These are phyloP conservation scores for Drosophila affinis DNA, from an alignment of 2,888 invertebrate species.

Conservation along the genomic window DNA sequence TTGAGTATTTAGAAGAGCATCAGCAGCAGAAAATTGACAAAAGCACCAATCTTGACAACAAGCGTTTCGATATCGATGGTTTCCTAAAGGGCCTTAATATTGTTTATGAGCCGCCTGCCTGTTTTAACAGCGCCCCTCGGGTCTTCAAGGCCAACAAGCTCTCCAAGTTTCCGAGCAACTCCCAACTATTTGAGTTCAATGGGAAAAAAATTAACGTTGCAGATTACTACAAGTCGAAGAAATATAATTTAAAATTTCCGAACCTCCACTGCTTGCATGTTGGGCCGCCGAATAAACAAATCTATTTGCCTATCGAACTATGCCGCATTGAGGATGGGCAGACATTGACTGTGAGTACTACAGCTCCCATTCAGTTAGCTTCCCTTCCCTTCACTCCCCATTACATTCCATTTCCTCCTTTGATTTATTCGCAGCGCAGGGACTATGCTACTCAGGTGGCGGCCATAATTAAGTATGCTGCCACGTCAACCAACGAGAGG, in stretches of 20 bases:
- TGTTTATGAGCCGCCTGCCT: constrained; percentile 73
- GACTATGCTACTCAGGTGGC: constrained; percentile 92
- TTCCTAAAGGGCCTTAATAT: constrained; percentile 73
- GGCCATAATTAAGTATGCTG: constrained; percentile 93
- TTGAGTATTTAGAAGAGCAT: constrained; percentile 84
- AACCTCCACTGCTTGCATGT: constrained; percentile 94
- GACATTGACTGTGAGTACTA: constrained; percentile 84
- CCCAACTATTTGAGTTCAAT: constrained; percentile 81
- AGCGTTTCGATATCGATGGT: constrained; percentile 11
- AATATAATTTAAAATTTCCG: constrained; percentile 85
- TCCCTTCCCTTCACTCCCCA: neutral
- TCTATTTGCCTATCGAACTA: constrained; percentile 93
- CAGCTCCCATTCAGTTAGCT: too few relatives aligned
- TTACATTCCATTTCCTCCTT: neutral
- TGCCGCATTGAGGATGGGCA: constrained; percentile 92
- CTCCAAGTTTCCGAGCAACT: constrained; percentile 70
- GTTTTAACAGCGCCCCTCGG: constrained; percentile 63
- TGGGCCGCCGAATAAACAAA: constrained; percentile 87
- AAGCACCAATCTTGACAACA: constrained; percentile 14
- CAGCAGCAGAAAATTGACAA: constrained; percentile 3
- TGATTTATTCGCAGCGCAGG: constrained; percentile 84
- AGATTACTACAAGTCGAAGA: constrained; percentile 72
- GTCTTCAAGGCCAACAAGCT: constrained; percentile 72
- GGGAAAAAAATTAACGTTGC: constrained; percentile 82
- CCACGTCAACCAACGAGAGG: constrained; percentile 90